Base-by-base conservation (phyloP, 1,140 invertebrate species). In the Aphelinus certus region DNA sequence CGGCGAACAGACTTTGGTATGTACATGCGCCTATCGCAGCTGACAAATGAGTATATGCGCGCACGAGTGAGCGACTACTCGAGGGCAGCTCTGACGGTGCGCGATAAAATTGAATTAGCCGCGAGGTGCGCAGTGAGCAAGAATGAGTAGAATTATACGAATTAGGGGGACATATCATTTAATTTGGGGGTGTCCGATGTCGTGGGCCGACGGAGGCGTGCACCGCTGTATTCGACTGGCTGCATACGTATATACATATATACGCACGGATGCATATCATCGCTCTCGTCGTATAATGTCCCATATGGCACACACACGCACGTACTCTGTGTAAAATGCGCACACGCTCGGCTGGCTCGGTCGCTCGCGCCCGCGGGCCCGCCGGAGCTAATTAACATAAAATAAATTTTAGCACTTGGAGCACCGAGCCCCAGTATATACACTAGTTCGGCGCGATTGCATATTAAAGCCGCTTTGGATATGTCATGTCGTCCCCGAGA, bases 81-180 rank as follows among this genome's bases (percentile, higher is more conserved):
- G 26, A 53, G 67, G 51, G 60, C 71, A 53, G 65, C 26, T 26
- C 26, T 26, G 26, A 26, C 26, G 26, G 56, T 6, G 45, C 61
- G 45, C 76, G 74, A 60, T n/a, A 62, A 82, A 83, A 84, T 84
- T 73, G 74, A 81, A 82, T 85, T 81, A 82, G 75, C 70, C 76
- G 81, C 79, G 79, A 75, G 26, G 77, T 26, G 26, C 26, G 26
- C 70, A 75, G 72, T 79, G 75, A 77, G 62, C 69, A 79, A 81
- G 83, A 78, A 80, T 75, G 81, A 79, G 79, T 80, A 70, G 75
- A 79, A 79, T 71, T 75, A 75, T 26, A 49, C 42, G 77, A 82
- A 85, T 84, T 84, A 83, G 81, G 81, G 80, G 64, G 78, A 78
- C 80, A 80, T 78, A 80, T 86, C 79, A 83, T 83, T 84, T 83